Conservation (phyloP, 1,140 invertebrate genomes). For the Alviniconcha marisindica region DNA sequence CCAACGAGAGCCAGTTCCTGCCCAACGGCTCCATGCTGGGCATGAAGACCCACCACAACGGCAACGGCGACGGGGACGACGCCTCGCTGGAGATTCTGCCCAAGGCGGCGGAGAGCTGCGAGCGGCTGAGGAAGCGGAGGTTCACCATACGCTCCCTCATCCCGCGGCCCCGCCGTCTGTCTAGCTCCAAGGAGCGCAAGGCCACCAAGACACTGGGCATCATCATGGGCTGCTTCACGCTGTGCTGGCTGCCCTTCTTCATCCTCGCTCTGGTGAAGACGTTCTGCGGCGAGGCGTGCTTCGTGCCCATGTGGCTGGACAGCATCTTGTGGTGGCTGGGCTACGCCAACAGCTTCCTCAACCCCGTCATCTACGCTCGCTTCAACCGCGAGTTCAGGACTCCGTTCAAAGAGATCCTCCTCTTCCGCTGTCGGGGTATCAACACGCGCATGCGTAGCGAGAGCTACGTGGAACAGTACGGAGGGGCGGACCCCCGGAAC, state of each 20-base stretch:
- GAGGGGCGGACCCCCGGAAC: conserved; percentile 63
- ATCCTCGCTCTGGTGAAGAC: conserved; percentile 70
- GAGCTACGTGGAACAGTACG: conserved; percentile 77
- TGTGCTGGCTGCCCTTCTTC: conserved; percentile 74
- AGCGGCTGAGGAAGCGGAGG: conserved; percentile 51
- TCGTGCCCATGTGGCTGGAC: conserved; percentile 73
- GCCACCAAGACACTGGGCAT: conserved; percentile 93
- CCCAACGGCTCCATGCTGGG: conserved; percentile 60
- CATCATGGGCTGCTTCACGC: conserved; percentile 76
- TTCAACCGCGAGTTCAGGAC: conserved; percentile 79
- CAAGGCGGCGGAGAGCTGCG: conserved; percentile 38
- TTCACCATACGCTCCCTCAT: conserved; percentile 66
- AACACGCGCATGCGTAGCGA: conserved; percentile 76
- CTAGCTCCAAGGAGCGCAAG: conserved; percentile 84
- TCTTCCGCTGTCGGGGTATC: conserved; percentile 76
- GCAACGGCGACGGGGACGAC: conserved; percentile 58
- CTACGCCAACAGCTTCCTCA: conserved; percentile 78
- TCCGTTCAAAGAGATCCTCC: conserved; percentile 78
- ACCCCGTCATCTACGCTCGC: conserved; percentile 79
- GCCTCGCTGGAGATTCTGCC: conserved; percentile 58
- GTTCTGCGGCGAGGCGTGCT: conserved; percentile 51
- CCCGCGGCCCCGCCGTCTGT: conserved; percentile 45
- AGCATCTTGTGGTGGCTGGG: conserved; percentile 77
- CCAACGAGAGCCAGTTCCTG: conserved; percentile 53
- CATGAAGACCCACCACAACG: conserved; percentile 44